phyloP scores from a whole-genome alignment of 2,888 invertebrate genomes.

The Papilio elwesi region DNA sequence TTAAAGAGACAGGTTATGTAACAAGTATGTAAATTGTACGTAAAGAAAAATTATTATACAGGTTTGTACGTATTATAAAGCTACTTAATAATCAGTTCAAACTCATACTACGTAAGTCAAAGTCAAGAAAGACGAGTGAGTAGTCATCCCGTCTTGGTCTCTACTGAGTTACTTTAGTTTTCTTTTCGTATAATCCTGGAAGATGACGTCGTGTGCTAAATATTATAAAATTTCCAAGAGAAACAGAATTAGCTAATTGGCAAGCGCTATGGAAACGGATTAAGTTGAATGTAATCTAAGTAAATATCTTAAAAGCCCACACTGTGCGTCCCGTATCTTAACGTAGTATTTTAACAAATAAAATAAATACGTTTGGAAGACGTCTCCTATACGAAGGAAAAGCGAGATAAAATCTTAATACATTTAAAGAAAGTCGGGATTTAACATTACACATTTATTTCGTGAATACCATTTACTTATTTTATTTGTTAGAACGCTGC shows the following conservation, averaged over 20 bases:
- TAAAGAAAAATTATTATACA: too few relatives aligned
- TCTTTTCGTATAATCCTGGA: too few relatives aligned
- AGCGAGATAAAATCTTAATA: constrained; percentile 30
- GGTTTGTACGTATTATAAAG: too few relatives aligned
- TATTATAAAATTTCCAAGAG: background rate
- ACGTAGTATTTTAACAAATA: constrained; percentile 26
- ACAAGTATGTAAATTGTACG: too few relatives aligned
- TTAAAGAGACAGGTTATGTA: too few relatives aligned
- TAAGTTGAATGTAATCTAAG: constrained; percentile 6
- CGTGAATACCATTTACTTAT: background rate
- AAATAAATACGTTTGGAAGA: constrained; percentile 33
- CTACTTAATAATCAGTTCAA: too few relatives aligned
- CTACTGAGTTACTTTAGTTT: too few relatives aligned
- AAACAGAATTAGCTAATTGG: constrained; percentile 25
- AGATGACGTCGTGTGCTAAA: too few relatives aligned
- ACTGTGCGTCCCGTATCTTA: constrained; percentile 25
- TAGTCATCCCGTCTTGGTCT: too few relatives aligned
- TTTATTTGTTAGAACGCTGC: background rate
- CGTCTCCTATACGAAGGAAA: constrained; percentile 14
- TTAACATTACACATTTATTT: background rate
- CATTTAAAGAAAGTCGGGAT: constrained; percentile 23
- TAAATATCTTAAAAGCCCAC: constrained; percentile 27
- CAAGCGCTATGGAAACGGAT: constrained; percentile 7
- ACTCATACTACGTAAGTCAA: too few relatives aligned
- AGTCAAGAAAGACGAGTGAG: too few relatives aligned